Evolutionary conservation across 2,797 vertebrate species (phyloP), one percentile per base, ranked within the genome.

Genomic region (Hoplostethus mediterraneus): DNA sequence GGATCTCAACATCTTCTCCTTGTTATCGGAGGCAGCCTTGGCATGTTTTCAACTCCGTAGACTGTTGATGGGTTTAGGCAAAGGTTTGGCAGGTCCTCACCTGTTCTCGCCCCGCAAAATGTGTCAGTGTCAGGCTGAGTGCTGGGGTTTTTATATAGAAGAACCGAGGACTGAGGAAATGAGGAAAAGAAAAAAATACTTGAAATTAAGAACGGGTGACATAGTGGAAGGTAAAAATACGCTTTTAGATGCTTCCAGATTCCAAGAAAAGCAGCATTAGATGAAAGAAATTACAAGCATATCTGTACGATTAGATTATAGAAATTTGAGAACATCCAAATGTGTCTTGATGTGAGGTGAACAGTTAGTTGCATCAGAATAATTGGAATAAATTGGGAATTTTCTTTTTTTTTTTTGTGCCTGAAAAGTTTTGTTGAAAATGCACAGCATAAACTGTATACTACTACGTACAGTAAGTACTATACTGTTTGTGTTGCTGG

Each of bases 1-100:
- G 82, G 80, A 83, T 87, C 87, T 85, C 85, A 83, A 83, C 81
- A 72, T 87, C 84, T 83, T 60, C 73, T 61, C 81, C 89, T 92
- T 92, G 90, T 93, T 93, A 92, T 91, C 75, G 13, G 57, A 77
- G 89, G 86, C 55, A 83, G 79, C 44, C 76, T 75, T 92, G 90
- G 93, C 90, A 91, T 89, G 81, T 92, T 85, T 92, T 89, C 87
- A 86, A 83, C 85, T 77, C 81, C 75, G 51, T 63, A 47, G 75
- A 79, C 80, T 71, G 82, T 79, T 85, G 88, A 89, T 79, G 83
- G 87, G 83, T 85, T 79, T 82, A 85, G 85, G 83, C 75, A 78
- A 89, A 84, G 85, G 75, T 89, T 88, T 90, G 89, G 87, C 89
- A 90, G 90, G 64, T 71, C 77, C 84, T 91, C 84, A 83, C 88